Percentiles rank a stretch among this genome's conserved stretches.
These are phyloP conservation scores for Cyclophora punctaria DNA, from an alignment of 2,888 invertebrate species.

Conservation along the genomic window DNA sequence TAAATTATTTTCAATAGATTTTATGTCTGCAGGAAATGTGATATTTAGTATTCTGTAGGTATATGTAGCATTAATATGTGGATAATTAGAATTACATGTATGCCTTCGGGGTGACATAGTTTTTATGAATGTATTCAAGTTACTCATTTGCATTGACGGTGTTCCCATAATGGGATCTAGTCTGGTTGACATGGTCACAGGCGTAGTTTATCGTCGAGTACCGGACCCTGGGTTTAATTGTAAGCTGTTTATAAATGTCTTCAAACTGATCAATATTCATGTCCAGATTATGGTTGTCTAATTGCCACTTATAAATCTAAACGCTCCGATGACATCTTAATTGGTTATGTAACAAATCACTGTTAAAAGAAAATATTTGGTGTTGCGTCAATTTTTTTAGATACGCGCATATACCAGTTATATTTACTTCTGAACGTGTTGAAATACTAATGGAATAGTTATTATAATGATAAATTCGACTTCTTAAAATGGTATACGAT, in stretches of 20 bases:
- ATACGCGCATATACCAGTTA: neutral
- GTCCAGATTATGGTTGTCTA: slow-evolving; percentile 58
- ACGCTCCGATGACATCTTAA: slow-evolving; percentile 67
- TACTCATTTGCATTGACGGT: slow-evolving; percentile 8
- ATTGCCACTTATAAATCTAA: slow-evolving; percentile 67
- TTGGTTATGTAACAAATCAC: slow-evolving; percentile 61
- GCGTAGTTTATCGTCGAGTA: slow-evolving; percentile 20
- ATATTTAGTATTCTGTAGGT: neutral
- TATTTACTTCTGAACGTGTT: neutral
- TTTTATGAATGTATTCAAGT: neutral
- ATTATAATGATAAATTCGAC: no score
- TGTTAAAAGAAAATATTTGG: slow-evolving; percentile 43
- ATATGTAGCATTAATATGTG: neutral
- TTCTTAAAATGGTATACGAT: no score
- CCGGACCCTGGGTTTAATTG: slow-evolving; percentile 42
- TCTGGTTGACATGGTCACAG: slow-evolving; percentile 12
- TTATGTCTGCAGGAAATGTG: neutral
- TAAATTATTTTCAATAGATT: slow-evolving; percentile 1
- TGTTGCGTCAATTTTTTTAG: slow-evolving; percentile 13
- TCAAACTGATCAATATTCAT: slow-evolving; percentile 60
- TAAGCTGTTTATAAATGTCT: slow-evolving; percentile 58
- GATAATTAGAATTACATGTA: neutral
- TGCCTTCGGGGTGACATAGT: neutral
- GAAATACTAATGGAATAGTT: no score
- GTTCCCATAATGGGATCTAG: slow-evolving; percentile 27